Evolutionary conservation across 2,797 vertebrate genomes (phyloP), one percentile per base, ranked within the genome.

Genomic region (Varecia variegata): DNA sequence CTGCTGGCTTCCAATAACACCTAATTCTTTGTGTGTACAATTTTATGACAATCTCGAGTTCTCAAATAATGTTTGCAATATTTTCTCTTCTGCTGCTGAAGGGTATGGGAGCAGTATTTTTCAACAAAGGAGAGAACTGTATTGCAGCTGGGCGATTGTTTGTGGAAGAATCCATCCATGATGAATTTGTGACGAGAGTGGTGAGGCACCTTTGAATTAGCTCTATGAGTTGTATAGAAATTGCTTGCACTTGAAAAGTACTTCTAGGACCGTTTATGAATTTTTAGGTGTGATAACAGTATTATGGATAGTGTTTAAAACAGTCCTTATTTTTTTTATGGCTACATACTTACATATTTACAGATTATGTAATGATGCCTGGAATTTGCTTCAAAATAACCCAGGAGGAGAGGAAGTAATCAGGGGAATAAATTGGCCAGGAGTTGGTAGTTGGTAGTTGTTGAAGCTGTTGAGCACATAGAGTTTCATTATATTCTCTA

Each of bases 71-170:
- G 1, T 30, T 58, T 62, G 81, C 40, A 20, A 21, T 60, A 3
- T 80, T 30, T 54, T 71, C 3, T 94, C 80, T 94, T 88, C 88
- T 50, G 56, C 58, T 47, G 0, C 68, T 82, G 4, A 97, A 99
- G 99, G 99, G 99, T 52, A 99, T 99, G 99, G 99, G 99, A 93
- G 99, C 99, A 0, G 99, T 99, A 0, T 99, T 98, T 98, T 99
- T 99, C 98, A 99, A 99, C 98, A 99, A 99, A 98, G 99, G 99
- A 50, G 99, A 99, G 98, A 99, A 99, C 98, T 99, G 99, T 98
- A 99, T 99, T 43, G 99, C 99, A 54, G 99, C 99, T 0, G 99
- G 99, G 2, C 99, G 99, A 52, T 98, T 99, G 97, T 99, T 99
- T 58, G 99, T 99, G 96, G 99, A 99, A 97, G 99, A 99, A 97